Percentiles rank a stretch among this genome's conserved stretches.
Evolutionary conservation across 2,113 vertebrate genomes (phyloP).

Genomic region (Panurus biarmicus): DNA sequence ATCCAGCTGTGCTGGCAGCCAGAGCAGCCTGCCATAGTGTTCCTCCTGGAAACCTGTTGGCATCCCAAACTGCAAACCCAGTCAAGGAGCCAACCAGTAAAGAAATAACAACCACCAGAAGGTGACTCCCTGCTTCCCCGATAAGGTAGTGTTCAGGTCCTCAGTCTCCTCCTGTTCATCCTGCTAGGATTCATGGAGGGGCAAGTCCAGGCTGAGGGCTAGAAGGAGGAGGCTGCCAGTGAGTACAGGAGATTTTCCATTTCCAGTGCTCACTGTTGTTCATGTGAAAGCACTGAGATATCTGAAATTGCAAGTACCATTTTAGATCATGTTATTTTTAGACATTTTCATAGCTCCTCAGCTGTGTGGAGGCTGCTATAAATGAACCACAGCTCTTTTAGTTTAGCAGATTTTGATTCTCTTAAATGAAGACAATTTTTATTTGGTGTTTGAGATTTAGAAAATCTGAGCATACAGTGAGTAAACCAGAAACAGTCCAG

Average conservation of each 20-base stretch:
- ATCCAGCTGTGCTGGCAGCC: background rate
- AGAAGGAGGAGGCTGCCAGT: background rate
- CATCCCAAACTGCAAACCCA: accelerated
- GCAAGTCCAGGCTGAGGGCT: background rate
- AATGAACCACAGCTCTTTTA: background rate
- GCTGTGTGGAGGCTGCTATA: background rate
- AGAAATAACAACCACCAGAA: background rate
- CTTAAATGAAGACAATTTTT: background rate
- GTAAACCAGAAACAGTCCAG: background rate
- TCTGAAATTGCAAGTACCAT: background rate
- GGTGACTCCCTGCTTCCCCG: background rate
- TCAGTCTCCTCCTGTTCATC: background rate
- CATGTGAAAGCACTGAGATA: background rate
- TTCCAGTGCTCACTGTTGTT: background rate
- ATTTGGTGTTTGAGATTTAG: background rate
- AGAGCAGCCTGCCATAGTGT: background rate
- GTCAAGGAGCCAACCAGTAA: background rate
- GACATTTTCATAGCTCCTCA: background rate
- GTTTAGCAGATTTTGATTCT: background rate
- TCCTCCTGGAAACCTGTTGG: background rate
- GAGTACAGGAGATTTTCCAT: background rate
- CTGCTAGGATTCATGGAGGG: background rate
- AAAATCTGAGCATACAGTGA: background rate
- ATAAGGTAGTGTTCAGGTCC: background rate
- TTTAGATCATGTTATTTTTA: background rate